These are phyloP conservation scores for Sebastes taczanowskii DNA, from an alignment of 2,797 vertebrate genomes.

Conservation along the genomic window DNA sequence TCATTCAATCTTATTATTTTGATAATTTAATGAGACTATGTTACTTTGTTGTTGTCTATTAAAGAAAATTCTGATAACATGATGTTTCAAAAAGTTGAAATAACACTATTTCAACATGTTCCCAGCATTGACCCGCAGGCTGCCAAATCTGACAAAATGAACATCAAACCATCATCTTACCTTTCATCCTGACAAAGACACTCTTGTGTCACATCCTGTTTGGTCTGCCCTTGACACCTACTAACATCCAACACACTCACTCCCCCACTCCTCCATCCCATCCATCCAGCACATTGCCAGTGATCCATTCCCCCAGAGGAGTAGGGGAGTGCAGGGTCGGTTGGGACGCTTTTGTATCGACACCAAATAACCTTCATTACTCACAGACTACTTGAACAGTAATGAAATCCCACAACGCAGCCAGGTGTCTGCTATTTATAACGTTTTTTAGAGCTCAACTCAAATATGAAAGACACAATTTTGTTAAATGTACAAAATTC, in stretches of 20 bases:
- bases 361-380: no score
- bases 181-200: slow-evolving; percentile 12
- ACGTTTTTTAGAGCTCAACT: no score
- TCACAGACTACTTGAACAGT: no score
- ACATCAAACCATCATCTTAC: background rate
- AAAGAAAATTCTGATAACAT: background rate
- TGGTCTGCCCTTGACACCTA: slow-evolving; percentile 15
- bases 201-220: background rate
- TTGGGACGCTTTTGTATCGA: no score
- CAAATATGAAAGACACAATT: no score
- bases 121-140: background rate
- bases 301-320: slow-evolving; percentile 45
- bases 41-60: background rate
- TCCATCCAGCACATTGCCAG: slow-evolving; percentile 19
- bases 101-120: background rate
- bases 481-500: no score
- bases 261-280: background rate
- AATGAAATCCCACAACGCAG: no score
- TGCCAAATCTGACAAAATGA: slow-evolving; percentile 5
- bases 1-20: background rate
- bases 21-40: background rate
- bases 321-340: background rate
- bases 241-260: slow-evolving; percentile 4
- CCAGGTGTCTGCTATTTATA: no score
- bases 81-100: background rate